These are phyloP conservation scores for Takifugu flavidus DNA, from an alignment of 2,113 vertebrate species.

Conservation along the genomic window DNA sequence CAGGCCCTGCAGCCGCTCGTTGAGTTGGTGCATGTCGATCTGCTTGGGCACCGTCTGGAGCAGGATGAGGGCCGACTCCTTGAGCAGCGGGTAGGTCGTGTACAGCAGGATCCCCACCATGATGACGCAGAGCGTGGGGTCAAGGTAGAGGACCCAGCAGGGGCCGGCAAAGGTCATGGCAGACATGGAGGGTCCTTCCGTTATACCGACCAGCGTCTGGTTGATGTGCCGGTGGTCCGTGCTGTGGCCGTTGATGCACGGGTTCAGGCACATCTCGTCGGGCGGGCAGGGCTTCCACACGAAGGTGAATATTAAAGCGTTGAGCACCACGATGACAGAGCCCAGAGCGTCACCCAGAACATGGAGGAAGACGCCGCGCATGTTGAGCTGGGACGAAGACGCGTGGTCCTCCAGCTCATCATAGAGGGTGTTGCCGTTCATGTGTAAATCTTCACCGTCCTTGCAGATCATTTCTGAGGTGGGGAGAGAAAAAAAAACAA, in stretches of 20 bases:
- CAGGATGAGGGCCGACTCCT: constrained; percentile 97
- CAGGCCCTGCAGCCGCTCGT: constrained; percentile 81
- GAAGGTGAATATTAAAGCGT: constrained; percentile 86
- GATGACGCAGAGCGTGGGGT: constrained; percentile 90
- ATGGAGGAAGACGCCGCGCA: constrained; percentile 97
- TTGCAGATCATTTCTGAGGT: constrained; percentile 72
- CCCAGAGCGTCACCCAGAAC: constrained; percentile 96
- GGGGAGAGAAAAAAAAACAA: background rate
- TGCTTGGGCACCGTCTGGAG: constrained; percentile 98
- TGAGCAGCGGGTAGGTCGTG: constrained; percentile 93
- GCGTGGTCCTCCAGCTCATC: constrained; percentile 77
- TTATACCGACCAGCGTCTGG: constrained; percentile 61
- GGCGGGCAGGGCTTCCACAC: constrained; percentile 85
- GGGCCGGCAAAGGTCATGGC: constrained; percentile 75
- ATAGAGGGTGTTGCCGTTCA: constrained; percentile 82
- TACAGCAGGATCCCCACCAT: constrained; percentile 96
- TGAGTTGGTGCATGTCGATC: constrained; percentile 88
- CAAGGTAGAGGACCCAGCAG: constrained; percentile 97
- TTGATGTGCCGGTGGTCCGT: constrained; percentile 75
- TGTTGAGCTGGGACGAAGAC: constrained; percentile 87
- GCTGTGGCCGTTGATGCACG: constrained; percentile 78
- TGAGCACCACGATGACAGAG: constrained; percentile 96
- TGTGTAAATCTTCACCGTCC: constrained; percentile 77
- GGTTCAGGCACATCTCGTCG: constrained; percentile 78
- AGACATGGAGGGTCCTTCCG: constrained; percentile 11